Percentiles rank a stretch among this genome's conserved stretches.
These are phyloP conservation scores for Salpingus planirostris DNA, from an alignment of 2,888 invertebrate species.

Conservation along the genomic window DNA sequence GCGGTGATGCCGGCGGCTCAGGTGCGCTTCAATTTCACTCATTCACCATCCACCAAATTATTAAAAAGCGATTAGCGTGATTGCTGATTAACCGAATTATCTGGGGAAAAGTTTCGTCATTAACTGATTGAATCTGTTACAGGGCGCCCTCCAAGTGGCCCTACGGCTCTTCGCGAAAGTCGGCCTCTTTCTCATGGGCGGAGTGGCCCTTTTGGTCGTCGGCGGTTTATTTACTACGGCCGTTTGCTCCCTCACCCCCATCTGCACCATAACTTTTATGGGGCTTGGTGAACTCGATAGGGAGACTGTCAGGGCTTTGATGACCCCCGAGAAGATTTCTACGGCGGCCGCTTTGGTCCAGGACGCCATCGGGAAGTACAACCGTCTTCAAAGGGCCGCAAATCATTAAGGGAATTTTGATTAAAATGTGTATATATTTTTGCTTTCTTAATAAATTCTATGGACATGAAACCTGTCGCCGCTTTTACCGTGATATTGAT, in stretches of 20 bases:
- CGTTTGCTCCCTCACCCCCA: constrained; percentile 53
- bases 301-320: constrained; percentile 48
- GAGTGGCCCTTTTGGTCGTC: constrained; percentile 41
- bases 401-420: too few species aligned
- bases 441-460: too few species aligned
- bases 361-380: constrained; percentile 54
- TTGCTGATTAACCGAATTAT: too few species aligned
- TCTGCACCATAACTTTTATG: constrained; percentile 51
- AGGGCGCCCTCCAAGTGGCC: constrained; percentile 29
- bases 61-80: too few species aligned
- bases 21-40: too few species aligned
- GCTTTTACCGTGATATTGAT: too few species aligned
- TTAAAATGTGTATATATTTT: too few species aligned
- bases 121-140: constrained; percentile 4
- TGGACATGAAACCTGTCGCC: too few species aligned
- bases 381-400: too few species aligned
- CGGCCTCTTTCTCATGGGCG: constrained; percentile 40
- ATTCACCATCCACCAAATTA: too few species aligned
- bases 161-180: constrained; percentile 39
- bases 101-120: too few species aligned
- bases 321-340: constrained; percentile 52
- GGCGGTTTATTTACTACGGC: constrained; percentile 49
- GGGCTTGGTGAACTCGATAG: constrained; percentile 35
- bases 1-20: neutral
- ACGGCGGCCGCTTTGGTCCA: constrained; percentile 51